phyloP scores from a whole-genome alignment of 2,113 vertebrate genomes.

The Campylomormyrus numenius region DNA sequence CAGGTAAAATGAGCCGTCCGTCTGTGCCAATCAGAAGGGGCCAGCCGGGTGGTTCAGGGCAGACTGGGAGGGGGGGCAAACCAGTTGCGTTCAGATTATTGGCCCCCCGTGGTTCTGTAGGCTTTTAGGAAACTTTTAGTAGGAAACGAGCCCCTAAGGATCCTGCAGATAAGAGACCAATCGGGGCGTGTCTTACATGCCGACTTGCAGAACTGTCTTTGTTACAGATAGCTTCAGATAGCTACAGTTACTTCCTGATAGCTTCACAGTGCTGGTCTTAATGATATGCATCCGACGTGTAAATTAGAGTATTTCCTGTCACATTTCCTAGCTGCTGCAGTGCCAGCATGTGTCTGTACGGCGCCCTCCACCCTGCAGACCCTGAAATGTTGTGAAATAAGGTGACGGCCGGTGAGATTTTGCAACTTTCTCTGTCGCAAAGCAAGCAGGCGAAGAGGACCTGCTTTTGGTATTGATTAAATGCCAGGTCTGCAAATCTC shows the following conservation, averaged over 20 bases:
- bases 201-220: not conserved
- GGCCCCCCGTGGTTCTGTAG: not conserved
- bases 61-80: not conserved
- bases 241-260: not conserved
- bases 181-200: not conserved
- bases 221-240: not conserved
- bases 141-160: not conserved
- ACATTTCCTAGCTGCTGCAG: not conserved
- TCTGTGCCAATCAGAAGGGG: not conserved
- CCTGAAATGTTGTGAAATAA: not conserved
- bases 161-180: not conserved
- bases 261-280: not conserved
- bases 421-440: not conserved
- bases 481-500: not conserved
- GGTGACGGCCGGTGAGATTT: not conserved
- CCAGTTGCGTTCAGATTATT: not conserved
- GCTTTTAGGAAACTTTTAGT: conserved; percentile 3
- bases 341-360: not conserved
- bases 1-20: not conserved
- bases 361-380: not conserved
- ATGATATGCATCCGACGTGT: not conserved
- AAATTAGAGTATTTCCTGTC: not conserved
- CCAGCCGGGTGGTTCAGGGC: not conserved
- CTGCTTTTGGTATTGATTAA: not conserved
- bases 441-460: not conserved